Conservation (phyloP, 2,113 vertebrate species). For the Phalacrocorax carbo region DNA sequence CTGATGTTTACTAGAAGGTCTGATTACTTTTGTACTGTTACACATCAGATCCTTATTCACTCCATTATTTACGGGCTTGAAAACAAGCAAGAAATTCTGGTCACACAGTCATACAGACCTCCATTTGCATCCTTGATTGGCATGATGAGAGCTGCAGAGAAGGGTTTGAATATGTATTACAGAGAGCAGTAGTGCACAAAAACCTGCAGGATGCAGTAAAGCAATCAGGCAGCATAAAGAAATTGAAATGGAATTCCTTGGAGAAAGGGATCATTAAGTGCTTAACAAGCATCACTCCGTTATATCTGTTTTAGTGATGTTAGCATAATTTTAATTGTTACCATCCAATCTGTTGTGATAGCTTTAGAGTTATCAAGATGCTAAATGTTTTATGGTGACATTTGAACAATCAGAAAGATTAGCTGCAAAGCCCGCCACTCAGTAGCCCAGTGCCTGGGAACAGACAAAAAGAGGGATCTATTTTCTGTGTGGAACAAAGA, state of each 20-base stretch:
- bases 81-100: slow-evolving; percentile 71
- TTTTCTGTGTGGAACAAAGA: slow-evolving; percentile 56
- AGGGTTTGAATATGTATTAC: slow-evolving; percentile 65
- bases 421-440: slow-evolving; percentile 1
- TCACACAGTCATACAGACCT: slow-evolving; percentile 61
- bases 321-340: slow-evolving; percentile 70
- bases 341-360: slow-evolving; percentile 68
- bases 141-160: slow-evolving; percentile 41
- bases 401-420: slow-evolving; percentile 59
- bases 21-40: slow-evolving; percentile 61
- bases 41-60: slow-evolving; percentile 53
- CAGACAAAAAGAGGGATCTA: background rate
- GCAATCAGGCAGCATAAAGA: slow-evolving; percentile 71
- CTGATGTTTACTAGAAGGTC: slow-evolving; percentile 20
- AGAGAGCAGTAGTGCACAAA: slow-evolving; percentile 15
- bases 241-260: slow-evolving; percentile 65
- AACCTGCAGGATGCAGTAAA: slow-evolving; percentile 62
- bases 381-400: slow-evolving; percentile 71
- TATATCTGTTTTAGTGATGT: slow-evolving; percentile 67
- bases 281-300: slow-evolving; percentile 71
- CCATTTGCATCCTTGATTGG: slow-evolving; percentile 74
- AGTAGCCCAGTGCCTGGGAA: slow-evolving; percentile 1
- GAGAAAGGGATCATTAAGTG: slow-evolving; percentile 73
- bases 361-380: slow-evolving; percentile 58
- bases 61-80: slow-evolving; percentile 50